Evolutionary conservation across 1,140 invertebrate genomes (phyloP), one percentile per base, ranked within the genome.

Genomic region (Rhopalosiphum maidis): DNA sequence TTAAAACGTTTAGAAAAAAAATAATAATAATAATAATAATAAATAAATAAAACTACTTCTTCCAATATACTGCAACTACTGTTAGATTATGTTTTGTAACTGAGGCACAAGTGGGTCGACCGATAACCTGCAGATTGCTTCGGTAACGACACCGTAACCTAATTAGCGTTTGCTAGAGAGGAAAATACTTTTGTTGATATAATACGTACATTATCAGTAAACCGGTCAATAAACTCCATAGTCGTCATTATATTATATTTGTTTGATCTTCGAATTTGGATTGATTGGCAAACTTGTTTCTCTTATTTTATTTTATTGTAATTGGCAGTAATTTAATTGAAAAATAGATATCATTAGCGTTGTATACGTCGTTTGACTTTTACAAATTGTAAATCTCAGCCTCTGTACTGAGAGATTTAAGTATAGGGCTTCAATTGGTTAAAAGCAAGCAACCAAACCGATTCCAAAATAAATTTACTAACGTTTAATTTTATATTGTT

Each of bases 131-230:
- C 87, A 35, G 30, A 89, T 89, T 35, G 87, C 87, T 22, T 37
- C 46, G 35, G 48, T 89, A 89, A 89, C 87, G 48, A 89, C 87
- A 89, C n/a, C 87, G 87, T 54, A 51, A 89, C 87, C 87, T 43
- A 89, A 54, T 89, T 89, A 89, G 11, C 87, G 43, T 89, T 54
- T 35, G n/a, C 87, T 23, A n/a, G n/a, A 54, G 87, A 54, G 48
- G 51, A 88, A 86, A 30, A 86, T n/a, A 46, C 85, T 46, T n/a
- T 87, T 87, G 43, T 87, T 87, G 41, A 46, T 46, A 43, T 86
- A 86, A 86, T 43, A 86, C 41, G 85, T 87, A 87, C 41, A 48
- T 48, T 87, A 87, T 87, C 25, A 35, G 85, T 48, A 87, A 87
- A 87, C 43, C 43, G 85, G 85, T 87, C 85, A 87, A 48, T 86